Base-by-base conservation (phyloP, 2,888 invertebrate genomes). In the Hemistola chrysoprasaria region DNA sequence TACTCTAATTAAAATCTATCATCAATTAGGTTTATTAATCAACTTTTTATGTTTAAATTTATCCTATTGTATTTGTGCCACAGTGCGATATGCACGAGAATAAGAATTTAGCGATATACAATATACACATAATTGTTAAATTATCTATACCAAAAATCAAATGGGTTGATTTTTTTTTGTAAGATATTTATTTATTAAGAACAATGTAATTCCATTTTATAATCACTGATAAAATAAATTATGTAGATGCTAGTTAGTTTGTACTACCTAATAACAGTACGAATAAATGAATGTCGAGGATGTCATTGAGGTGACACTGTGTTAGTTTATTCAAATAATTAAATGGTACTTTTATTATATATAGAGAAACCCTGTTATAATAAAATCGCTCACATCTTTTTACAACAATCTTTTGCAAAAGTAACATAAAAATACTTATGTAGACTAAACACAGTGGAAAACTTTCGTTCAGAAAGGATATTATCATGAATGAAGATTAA, bases 241-340 rank as follows among this genome's bases (percentile, higher is more conserved):
- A 37, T 22, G 29, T 38, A 38, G 30, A 35, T 40, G 11, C 22
- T 37, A 38, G 22, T 16, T 34, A 35, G n/a, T n/a, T n/a, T n/a
- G n/a, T n/a, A n/a, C n/a, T n/a, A n/a, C n/a, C n/a, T 44, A 53
- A 48, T 56, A 53, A 61, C 60, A 63, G 54, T 56, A 47, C 53
- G 40, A 61, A 54, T 61, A 58, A 54, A 64, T 56, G 55, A 59
- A 60, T 62, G 56, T 57, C 56, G 56, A 58, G 46, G 53, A 55
- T 51, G 56, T 57, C 54, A 54, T 54, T 47, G 41, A 47, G 45
- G 52, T 52, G 44, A 52, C 42, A 44, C 43, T 44, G 43, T 44
- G 43, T 39, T 44, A 34, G 38, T 38, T 38, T 34, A n/a, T n/a
- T n/a, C n/a, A n/a, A n/a, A n/a, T n/a, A n/a, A n/a, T n/a, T n/a